Base-by-base conservation (phyloP, 2,888 invertebrate species). In the Papilio elwesi region DNA sequence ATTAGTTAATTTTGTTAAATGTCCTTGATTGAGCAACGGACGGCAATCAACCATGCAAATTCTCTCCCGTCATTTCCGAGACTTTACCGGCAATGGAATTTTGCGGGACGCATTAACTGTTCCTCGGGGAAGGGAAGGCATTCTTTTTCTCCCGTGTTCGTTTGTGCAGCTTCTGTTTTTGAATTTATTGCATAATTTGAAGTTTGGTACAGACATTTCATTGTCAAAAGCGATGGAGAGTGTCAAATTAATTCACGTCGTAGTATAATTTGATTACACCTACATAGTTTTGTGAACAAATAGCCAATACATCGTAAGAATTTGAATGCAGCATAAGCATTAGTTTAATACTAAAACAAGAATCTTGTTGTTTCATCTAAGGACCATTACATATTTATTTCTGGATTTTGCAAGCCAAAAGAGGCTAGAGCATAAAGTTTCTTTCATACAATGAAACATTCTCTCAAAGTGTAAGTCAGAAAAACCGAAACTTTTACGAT, bases 21-120 rank as follows among this genome's bases (percentile, higher is more conserved):
- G 92, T 89, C 92, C 93, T 91, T 92, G 93, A 93, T 93, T 93
- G 93, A 91, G 89, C 92, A 91, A 82, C 91, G 91, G 91, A 85
- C 92, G 88, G 92, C 92, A 93, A 93, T 93, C 93, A 93, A 88
- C 89, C 91, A 93, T 93, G 93, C 91, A 92, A 93, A 93, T 93
- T 89, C 85, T 81, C 73, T 75, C 65, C 73, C 77, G 78, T 80
- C 80, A 78, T 79, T 80, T 77, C 78, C 72, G 68, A 77, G 78
- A 78, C 78, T 80, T 78, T 73, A 76, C 76, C 43, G 74, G 74
- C 75, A 75, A 77, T 77, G 68, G 77, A 78, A 79, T 80, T 80
- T 78, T 71, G 74, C 68, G 70, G 68, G 67, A 64, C 64, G 71
- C 63, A 64, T 64, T 68, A 72, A 68, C 38, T 49, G 63, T 51